phyloP scores from a whole-genome alignment of 2,888 invertebrate species.

The Eupithecia tripunctaria region DNA sequence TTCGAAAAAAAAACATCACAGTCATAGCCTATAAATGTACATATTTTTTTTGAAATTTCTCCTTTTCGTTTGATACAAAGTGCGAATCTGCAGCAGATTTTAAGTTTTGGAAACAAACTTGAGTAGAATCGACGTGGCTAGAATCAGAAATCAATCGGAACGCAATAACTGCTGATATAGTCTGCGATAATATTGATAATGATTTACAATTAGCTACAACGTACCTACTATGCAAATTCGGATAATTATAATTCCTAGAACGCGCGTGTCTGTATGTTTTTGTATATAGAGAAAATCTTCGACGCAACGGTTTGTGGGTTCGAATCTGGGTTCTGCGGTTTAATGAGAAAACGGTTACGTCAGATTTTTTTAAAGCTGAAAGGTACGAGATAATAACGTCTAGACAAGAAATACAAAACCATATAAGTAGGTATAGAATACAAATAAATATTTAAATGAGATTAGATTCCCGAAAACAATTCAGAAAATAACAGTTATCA shows the following conservation, averaged over 20 bases:
- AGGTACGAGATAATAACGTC: too few species aligned
- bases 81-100: neutral
- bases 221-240: constrained; percentile 57
- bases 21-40: too few species aligned
- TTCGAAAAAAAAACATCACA: too few species aligned
- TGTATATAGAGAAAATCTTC: constrained; percentile 62
- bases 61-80: too few species aligned
- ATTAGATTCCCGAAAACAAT: too few species aligned
- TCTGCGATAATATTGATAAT: constrained; percentile 43
- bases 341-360: neutral
- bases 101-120: neutral
- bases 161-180: constrained; percentile 19
- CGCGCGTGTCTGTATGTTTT: constrained; percentile 50
- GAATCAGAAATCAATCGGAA: constrained; percentile 13
- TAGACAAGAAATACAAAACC: too few species aligned
- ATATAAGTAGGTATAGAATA: too few species aligned
- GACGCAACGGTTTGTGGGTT: constrained; percentile 47
- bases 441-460: too few species aligned
- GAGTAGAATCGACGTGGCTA: neutral
- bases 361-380: neutral
- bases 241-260: constrained; percentile 58
- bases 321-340: constrained; percentile 40
- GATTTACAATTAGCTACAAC: constrained; percentile 50
- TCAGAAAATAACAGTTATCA: too few species aligned
- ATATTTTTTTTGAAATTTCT: too few species aligned